A percentile compares a stretch with the other conserved stretches of the same genome.
Conservation (phyloP, 2,888 invertebrate species). For the Mechanitis messenoides region DNA sequence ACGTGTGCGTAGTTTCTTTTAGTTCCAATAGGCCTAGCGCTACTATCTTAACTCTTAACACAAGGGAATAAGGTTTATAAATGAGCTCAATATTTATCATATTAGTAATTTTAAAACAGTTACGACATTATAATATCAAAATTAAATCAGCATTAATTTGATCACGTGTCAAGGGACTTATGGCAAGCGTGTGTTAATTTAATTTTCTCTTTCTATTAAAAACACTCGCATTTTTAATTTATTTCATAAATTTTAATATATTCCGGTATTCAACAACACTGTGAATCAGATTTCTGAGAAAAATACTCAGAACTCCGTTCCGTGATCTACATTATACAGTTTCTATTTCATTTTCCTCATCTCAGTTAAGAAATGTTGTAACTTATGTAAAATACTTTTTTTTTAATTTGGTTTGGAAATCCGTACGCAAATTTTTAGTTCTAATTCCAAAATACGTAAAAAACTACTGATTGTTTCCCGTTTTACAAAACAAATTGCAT, state of each 20-base stretch:
- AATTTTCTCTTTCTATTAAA: constrained; percentile 1
- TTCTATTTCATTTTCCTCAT: neutral
- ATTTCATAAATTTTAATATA: constrained; percentile 2
- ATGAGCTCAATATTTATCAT: neutral
- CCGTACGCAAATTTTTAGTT: too few species aligned
- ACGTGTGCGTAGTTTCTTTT: constrained; percentile 4
- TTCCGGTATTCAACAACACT: neutral
- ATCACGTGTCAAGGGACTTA: constrained; percentile 16
- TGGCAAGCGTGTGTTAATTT: constrained; percentile 1
- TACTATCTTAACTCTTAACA: constrained; percentile 13
- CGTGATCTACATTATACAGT: neutral
- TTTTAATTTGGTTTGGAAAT: too few species aligned
- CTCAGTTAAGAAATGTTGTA: too few species aligned
- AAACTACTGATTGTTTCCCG: too few species aligned
- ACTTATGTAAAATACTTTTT: too few species aligned
- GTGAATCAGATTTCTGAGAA: constrained; percentile 1
- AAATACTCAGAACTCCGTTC: neutral
- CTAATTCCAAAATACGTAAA: too few species aligned
- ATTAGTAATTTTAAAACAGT: constrained; percentile 9
- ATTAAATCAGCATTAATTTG: constrained; percentile 19
- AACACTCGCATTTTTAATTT: constrained; percentile 1
- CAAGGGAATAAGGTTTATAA: constrained; percentile 12
- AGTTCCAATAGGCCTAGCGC: constrained; percentile 7
- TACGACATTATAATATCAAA: constrained; percentile 19
- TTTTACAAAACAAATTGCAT: too few species aligned